A percentile compares a stretch with the other conserved stretches of the same genome.
phyloP scores from a whole-genome alignment of 2,888 invertebrate genomes.

The Clanis bilineata region DNA sequence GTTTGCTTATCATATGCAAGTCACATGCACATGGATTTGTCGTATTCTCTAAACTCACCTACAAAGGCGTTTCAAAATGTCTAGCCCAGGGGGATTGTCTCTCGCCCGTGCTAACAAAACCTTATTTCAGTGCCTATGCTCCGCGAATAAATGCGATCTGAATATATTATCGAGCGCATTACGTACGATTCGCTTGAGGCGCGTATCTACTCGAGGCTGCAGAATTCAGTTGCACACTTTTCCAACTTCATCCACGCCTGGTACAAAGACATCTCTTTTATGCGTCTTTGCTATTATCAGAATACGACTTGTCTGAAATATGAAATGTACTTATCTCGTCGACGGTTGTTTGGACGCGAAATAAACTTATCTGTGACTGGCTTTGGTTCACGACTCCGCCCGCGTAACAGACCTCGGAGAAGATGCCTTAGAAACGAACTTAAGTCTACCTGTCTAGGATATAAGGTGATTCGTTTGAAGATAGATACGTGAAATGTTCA shows the following conservation, averaged over 20 bases:
- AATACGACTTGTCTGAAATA: conserved; percentile 18
- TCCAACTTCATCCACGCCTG: conserved; percentile 56
- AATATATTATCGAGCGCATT: conserved; percentile 78
- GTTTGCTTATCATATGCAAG: conserved; percentile 1
- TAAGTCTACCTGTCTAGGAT: background rate
- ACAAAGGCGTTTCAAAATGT: conserved; percentile 50
- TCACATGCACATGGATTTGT: conserved; percentile 26
- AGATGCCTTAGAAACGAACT: background rate
- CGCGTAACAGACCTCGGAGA: background rate
- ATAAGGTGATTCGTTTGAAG: background rate
- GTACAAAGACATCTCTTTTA: conserved; percentile 51
- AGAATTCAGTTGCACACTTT: conserved; percentile 65
- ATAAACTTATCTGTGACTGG: conserved; percentile 4
- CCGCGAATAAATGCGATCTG: conserved; percentile 73
- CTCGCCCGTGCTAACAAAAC: conserved; percentile 60
- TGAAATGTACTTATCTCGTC: conserved; percentile 17
- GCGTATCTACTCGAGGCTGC: conserved; percentile 60
- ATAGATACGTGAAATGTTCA: too few relatives aligned
- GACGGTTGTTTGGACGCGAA: background rate
- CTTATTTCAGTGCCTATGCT: conserved; percentile 72
- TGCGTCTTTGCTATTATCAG: conserved; percentile 35
- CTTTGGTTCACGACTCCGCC: background rate
- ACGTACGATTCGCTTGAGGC: conserved; percentile 73
- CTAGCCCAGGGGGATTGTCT: conserved; percentile 60
- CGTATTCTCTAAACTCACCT: conserved; percentile 20